These are phyloP conservation scores for Sphyrna mokarran DNA, from an alignment of 2,113 vertebrate genomes.

Conservation along the genomic window DNA sequence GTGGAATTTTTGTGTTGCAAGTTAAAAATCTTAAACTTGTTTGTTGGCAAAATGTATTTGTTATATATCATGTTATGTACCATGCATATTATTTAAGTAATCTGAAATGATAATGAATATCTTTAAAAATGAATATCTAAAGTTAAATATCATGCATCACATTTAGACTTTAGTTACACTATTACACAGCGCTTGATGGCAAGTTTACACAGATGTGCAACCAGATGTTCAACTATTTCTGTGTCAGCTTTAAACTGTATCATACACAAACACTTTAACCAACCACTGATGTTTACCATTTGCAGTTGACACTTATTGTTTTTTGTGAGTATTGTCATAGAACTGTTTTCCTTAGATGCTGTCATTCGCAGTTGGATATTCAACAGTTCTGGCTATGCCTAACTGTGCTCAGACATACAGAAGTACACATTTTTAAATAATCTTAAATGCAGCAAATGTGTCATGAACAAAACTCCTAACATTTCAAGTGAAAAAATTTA, in stretches of 20 bases:
- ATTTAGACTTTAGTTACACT: background rate
- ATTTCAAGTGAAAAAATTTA: background rate
- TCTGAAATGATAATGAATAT: background rate
- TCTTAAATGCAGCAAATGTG: background rate
- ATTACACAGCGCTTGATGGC: background rate
- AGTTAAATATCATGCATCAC: background rate
- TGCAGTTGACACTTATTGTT: background rate
- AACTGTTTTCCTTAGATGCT: background rate
- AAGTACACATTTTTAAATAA: background rate
- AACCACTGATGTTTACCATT: background rate
- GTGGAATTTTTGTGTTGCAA: background rate
- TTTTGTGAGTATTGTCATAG: background rate
- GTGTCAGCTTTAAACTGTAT: background rate
- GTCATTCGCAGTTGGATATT: background rate
- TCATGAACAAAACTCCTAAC: background rate
- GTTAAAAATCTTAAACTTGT: background rate
- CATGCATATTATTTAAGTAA: background rate
- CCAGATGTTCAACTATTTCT: constrained; percentile 18
- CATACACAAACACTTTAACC: background rate
- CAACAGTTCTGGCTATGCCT: background rate
- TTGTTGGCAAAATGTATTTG: background rate
- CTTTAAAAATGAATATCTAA: background rate
- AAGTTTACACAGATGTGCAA: constrained; percentile 4
- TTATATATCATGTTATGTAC: background rate
- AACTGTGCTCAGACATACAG: background rate